phyloP scores from a whole-genome alignment of 2,113 vertebrate genomes.

The Corythaixoides concolor region DNA sequence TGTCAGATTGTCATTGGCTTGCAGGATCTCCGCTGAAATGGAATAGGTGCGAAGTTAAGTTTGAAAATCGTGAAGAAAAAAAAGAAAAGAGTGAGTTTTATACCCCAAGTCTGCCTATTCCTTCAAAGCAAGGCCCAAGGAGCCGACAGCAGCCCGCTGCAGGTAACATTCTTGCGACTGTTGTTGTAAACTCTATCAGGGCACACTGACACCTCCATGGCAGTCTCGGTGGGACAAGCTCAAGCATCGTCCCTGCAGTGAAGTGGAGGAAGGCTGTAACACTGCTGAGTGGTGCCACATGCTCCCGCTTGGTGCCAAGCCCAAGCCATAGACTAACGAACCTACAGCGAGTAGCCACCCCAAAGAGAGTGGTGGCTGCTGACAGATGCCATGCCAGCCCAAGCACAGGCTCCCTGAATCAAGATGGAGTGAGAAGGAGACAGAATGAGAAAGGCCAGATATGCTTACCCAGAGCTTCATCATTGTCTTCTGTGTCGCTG shows the following conservation, averaged over 20 bases:
- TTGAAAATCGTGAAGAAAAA: not conserved
- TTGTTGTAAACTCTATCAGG: not conserved
- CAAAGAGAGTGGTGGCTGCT: fast-evolving
- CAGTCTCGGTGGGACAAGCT: not conserved
- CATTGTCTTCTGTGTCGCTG: conserved; percentile 96
- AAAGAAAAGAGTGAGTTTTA: not conserved
- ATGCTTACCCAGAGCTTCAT: conserved; percentile 91
- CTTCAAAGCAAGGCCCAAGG: not conserved
- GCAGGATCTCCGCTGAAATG: conserved; percentile 89
- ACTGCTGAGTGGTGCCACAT: not conserved
- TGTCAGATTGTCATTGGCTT: conserved; percentile 96
- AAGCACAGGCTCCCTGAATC: not conserved
- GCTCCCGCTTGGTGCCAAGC: not conserved
- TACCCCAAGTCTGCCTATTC: not conserved
- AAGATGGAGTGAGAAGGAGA: not conserved
- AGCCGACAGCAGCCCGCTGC: not conserved
- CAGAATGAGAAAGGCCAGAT: not conserved
- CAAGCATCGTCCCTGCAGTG: not conserved
- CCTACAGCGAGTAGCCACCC: not conserved
- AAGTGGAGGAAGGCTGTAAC: not conserved
- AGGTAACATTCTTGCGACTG: fast-evolving
- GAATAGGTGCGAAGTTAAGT: not conserved
- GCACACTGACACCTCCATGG: not conserved
- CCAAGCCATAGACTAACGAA: not conserved
- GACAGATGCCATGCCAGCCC: not conserved